These are phyloP conservation scores for Adineta ricciae DNA, from an alignment of 2,888 invertebrate species.

Conservation along the genomic window DNA sequence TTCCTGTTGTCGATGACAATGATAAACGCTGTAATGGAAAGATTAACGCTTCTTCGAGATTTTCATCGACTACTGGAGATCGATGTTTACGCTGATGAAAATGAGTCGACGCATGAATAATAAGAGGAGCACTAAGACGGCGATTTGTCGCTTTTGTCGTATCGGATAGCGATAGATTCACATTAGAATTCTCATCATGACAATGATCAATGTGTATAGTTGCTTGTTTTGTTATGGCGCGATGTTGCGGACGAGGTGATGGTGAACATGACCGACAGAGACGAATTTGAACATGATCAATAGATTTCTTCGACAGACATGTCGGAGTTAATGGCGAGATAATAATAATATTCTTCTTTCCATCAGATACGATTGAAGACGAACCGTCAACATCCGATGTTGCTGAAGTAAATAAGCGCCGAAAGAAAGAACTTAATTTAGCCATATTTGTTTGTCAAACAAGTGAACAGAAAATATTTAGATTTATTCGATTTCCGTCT, in stretches of 20 bases:
- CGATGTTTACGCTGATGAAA: not conserved
- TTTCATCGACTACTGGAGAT: not conserved
- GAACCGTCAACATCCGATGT: not conserved
- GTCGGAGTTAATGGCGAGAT: not conserved
- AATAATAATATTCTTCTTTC: not conserved
- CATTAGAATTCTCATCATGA: not conserved
- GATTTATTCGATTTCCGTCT: not conserved
- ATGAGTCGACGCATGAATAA: not conserved
- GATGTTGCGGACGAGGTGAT: not conserved
- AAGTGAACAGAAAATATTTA: not conserved
- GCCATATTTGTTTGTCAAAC: not conserved
- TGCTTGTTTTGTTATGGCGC: not conserved
- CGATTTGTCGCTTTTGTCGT: not conserved
- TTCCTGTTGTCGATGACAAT: not conserved
- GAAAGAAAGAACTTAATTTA: not conserved
- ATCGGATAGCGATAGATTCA: not conserved
- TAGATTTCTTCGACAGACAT: not conserved
- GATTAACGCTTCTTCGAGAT: not conserved
- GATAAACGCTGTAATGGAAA: not conserved
- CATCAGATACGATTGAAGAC: not conserved
- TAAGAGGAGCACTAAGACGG: conserved; percentile 15
- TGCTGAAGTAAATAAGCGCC: not conserved
- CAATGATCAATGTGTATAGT: not conserved
- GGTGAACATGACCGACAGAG: not conserved
- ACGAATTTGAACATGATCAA: not conserved